Base-by-base conservation (phyloP, 2,797 vertebrate genomes). In the Vespertilio murinus region DNA sequence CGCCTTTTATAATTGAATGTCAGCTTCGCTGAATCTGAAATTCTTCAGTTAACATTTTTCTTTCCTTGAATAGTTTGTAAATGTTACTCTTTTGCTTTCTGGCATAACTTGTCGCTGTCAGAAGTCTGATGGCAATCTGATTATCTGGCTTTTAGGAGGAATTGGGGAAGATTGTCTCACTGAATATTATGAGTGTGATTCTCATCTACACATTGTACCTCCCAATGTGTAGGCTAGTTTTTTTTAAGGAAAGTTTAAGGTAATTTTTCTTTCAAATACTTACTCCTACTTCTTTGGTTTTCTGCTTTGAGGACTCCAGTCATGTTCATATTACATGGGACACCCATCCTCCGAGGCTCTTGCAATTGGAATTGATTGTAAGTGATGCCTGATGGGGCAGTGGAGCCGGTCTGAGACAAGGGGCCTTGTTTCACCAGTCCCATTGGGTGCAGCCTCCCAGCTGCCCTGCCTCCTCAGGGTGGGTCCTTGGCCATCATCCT, bases 1-100 rank as follows among this genome's bases (percentile, higher is more conserved):
- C 35, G 28, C 30, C 61, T 49, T 95, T 69, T 90, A 25, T 79
- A 73, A 79, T n/a, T 67, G 77, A 73, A 90, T 65, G 83, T 64
- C 42, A 56, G 30, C 9, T 23, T 40, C 25, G 2, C n/a, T 52
- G 81, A 69, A 83, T 77, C 81, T 52, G 22, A 64, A 93, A 70
- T 59, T 22, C 33, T 49, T 95, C 35, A 18, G 4, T 93, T 67
- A 40, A 40, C 12, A 30, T 52, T 92, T 88, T 82, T 49, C 35
- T 91, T 78, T 79, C n/a, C 28, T 86, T 73, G 49, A 73, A 12
- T 28, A 47, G 61, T 56, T 91, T 85, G 38, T 77, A 77, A 91
- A 77, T 52, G 33, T 40, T 73, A 23, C 59, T 56, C 5, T 87
- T 90, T 90, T 82, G 14, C 22, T 91, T 64, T 59, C 42, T 85